Evolutionary conservation across 2,113 vertebrate species (phyloP).

Genomic region (Gracilinanus agilis): DNA sequence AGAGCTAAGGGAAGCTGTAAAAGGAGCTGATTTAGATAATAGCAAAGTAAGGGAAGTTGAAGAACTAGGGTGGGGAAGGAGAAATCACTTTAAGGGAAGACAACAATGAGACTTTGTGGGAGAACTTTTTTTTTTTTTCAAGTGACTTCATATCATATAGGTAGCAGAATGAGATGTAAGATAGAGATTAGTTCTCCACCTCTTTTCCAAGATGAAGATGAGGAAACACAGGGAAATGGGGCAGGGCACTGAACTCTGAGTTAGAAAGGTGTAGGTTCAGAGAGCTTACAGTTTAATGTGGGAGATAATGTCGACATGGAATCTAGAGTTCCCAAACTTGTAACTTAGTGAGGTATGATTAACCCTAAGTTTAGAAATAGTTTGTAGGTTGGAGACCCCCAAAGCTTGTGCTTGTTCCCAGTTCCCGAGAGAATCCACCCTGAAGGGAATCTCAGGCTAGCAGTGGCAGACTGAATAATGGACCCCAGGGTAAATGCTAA

Average conservation of each 20-base stretch:
- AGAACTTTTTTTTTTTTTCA: background rate
- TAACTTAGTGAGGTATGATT: no score
- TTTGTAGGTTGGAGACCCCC: no score
- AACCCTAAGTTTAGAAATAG: no score
- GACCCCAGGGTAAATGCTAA: no score
- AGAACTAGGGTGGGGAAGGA: background rate
- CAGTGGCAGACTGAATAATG: no score
- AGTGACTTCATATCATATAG: background rate
- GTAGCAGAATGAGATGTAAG: background rate
- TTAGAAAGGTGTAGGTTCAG: background rate
- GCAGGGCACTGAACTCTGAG: background rate
- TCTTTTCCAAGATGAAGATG: background rate
- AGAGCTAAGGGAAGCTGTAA: background rate
- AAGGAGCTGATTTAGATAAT: background rate
- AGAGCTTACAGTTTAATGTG: background rate
- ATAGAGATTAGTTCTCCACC: background rate
- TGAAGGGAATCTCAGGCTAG: no score
- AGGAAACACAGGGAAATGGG: background rate
- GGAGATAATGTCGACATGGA: no score
- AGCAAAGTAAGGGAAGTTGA: background rate
- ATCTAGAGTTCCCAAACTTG: no score
- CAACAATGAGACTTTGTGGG: background rate
- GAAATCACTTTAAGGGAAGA: conserved; percentile 11
- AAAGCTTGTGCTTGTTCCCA: no score
- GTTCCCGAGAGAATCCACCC: no score